Percentiles rank a stretch among this genome's conserved stretches.
Evolutionary conservation across 2,888 invertebrate species (phyloP).

Genomic region (Trissolcus japonicus): DNA sequence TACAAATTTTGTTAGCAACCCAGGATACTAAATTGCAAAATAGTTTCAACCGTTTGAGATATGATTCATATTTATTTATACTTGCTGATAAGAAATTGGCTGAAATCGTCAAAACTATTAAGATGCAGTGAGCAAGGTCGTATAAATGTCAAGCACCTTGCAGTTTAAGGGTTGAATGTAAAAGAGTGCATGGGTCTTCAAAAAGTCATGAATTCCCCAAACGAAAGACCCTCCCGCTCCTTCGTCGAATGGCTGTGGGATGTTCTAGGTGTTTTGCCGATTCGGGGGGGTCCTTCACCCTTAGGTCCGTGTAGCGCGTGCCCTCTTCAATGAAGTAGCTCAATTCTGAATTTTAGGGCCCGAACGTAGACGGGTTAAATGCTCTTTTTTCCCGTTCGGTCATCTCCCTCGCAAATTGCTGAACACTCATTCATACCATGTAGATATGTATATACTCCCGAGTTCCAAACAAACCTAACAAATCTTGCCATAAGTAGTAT

Average conservation of each 20-base stretch:
- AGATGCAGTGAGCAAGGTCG: constrained; percentile 36
- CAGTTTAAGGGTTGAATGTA: constrained; percentile 61
- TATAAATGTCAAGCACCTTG: constrained; percentile 64
- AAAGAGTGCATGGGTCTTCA: constrained; percentile 65
- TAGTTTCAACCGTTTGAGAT: neutral
- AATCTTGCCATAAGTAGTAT: no score
- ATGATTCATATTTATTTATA: no score
- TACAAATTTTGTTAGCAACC: no score
- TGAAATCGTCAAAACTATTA: neutral
- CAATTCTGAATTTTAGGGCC: constrained; percentile 45
- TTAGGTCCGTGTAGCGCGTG: constrained; percentile 68
- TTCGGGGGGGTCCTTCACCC: constrained; percentile 67
- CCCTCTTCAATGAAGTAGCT: constrained; percentile 74
- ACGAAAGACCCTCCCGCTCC: constrained; percentile 62
- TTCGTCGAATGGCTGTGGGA: constrained; percentile 64
- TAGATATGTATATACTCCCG: constrained; percentile 12
- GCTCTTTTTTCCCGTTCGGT: constrained; percentile 67
- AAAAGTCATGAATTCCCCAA: constrained; percentile 69
- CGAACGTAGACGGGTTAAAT: constrained; percentile 69
- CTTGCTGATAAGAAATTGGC: no score
- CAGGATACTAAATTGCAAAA: no score
- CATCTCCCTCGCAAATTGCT: constrained; percentile 51
- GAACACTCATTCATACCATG: constrained; percentile 20
- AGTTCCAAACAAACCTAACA: constrained; percentile 18
- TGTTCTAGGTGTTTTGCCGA: constrained; percentile 67